phyloP scores from a whole-genome alignment of 2,113 vertebrate species.

The Cavia aperea region DNA sequence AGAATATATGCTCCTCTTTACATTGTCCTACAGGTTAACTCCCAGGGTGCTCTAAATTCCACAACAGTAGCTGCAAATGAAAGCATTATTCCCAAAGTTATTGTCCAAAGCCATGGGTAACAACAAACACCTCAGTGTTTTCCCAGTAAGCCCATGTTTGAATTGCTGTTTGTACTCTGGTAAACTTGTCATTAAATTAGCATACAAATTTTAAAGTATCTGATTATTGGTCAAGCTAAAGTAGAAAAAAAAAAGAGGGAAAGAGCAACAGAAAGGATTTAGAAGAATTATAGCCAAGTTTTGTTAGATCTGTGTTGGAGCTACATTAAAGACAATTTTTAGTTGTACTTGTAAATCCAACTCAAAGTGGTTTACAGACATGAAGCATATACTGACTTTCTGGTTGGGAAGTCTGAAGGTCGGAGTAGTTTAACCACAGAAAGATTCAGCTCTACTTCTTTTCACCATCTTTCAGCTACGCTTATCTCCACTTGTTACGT shows the following conservation, averaged over 20 bases:
- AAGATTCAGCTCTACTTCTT: background rate
- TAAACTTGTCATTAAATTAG: conserved; percentile 20
- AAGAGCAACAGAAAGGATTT: background rate
- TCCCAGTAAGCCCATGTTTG: background rate
- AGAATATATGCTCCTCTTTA: conserved; percentile 54
- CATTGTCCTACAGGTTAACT: conserved; percentile 52
- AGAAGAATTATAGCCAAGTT: background rate
- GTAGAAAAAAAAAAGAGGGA: background rate
- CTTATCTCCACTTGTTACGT: background rate
- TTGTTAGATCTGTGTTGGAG: background rate
- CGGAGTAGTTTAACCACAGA: background rate
- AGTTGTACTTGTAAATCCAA: background rate
- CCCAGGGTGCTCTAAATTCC: conserved; percentile 44
- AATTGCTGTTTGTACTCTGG: conserved; percentile 20
- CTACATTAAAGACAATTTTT: background rate
- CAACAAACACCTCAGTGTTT: background rate
- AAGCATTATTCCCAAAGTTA: background rate
- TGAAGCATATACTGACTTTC: background rate
- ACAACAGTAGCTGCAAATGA: conserved; percentile 34
- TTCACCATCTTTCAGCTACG: background rate
- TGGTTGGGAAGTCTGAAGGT: background rate
- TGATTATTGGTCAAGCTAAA: background rate
- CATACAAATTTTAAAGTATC: conserved; percentile 12
- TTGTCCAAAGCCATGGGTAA: background rate
- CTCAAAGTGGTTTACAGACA: background rate